phyloP scores from a whole-genome alignment of 2,797 vertebrate genomes.

The Anableps anableps region DNA sequence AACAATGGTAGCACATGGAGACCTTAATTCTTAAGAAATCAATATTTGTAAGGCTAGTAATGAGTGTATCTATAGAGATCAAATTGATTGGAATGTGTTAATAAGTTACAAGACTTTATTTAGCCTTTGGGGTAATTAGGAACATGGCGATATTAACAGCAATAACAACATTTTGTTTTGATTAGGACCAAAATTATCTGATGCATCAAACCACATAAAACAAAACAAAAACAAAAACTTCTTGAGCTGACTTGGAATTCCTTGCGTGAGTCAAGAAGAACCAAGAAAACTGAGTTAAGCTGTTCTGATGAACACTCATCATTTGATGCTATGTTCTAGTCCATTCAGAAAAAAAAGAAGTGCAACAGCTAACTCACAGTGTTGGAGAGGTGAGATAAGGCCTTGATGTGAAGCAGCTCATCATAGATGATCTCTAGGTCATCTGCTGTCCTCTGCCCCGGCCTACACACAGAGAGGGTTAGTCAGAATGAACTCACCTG shows the following conservation, averaged over 20 bases:
- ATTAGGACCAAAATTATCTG: background rate
- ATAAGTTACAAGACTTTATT: background rate
- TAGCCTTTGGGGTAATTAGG: background rate
- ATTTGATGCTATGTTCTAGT: background rate
- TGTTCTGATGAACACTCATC: background rate
- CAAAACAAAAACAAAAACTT: background rate
- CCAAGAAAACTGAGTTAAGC: background rate
- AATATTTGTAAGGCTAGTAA: background rate
- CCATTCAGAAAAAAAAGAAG: conserved; percentile 1
- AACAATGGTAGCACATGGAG: background rate
- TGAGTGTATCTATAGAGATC: background rate
- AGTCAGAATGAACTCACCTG: conserved; percentile 23
- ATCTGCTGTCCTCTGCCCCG: conserved; percentile 94
- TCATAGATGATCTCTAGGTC: conserved; percentile 98
- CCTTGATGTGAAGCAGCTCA: conserved; percentile 98
- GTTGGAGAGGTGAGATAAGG: conserved; percentile 96
- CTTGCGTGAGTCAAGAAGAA: background rate
- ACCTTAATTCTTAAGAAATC: background rate
- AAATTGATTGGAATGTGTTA: background rate
- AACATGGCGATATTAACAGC: background rate
- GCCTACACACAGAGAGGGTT: conserved; percentile 76
- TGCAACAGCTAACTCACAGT: conserved; percentile 83
- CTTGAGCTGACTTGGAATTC: background rate
- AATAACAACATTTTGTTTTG: background rate
- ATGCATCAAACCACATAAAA: background rate